Evolutionary conservation across 2,113 vertebrate species (phyloP).

Genomic region (Copsychus sechellarum): DNA sequence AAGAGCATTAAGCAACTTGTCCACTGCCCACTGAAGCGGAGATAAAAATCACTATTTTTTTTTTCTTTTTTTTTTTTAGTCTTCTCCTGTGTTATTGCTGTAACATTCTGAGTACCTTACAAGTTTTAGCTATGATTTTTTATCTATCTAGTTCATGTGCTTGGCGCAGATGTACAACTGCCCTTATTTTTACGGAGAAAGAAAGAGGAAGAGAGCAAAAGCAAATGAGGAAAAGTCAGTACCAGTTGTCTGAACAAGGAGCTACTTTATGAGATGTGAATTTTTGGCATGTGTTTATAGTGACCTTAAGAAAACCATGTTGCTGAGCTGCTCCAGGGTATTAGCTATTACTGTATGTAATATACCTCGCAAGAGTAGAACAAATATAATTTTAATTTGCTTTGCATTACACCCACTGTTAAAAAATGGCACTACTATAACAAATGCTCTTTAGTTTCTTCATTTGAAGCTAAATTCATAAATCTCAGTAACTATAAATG

Average conservation of each 20-base stretch:
- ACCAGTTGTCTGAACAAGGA: neutral
- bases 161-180: neutral
- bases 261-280: neutral
- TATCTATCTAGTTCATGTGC: neutral
- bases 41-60: neutral
- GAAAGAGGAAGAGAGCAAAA: neutral
- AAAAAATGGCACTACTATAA: neutral
- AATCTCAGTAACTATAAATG: slow-evolving; percentile 49
- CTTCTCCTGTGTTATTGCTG: neutral
- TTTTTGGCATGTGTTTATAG: neutral
- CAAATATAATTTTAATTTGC: neutral
- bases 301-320: neutral
- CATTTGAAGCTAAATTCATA: slow-evolving; percentile 54
- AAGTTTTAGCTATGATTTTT: neutral
- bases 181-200: neutral
- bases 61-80: too few species aligned
- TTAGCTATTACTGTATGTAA: neutral
- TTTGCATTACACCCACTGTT: neutral
- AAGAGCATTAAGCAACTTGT: neutral
- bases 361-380: neutral
- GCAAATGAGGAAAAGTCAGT: fast-evolving
- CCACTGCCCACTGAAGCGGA: neutral
- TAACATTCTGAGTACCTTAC: neutral
- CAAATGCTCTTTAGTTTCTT: slow-evolving; percentile 40
- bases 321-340: neutral